Evolutionary conservation across 2,888 invertebrate genomes (phyloP), one percentile per base, ranked within the genome.

Genomic region (Eucera pruinosa): DNA sequence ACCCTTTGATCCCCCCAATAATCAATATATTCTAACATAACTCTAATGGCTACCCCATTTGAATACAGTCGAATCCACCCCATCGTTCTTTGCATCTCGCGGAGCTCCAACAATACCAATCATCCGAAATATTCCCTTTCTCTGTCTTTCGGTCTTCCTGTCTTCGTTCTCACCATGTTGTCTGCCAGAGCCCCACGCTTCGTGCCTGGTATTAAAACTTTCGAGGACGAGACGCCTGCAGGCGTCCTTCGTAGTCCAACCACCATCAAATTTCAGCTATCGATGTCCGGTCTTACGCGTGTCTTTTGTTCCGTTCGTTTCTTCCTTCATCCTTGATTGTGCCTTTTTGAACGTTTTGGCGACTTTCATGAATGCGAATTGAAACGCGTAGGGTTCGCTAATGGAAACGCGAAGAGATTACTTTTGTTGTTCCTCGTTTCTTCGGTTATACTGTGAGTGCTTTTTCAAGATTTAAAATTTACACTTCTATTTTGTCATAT

Each of bases 21-120:
- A 92, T 92, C 92, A 92, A 92, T 92, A 91, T 91, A 91, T 91
- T 90, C 91, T 90, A 91, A 89, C 91, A 90, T 91, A 91, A 91
- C 90, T 91, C 91, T 91, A 91, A 91, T 91, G 91, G 91, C 90
- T 88, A 90, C 89, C 89, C 90, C 87, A 91, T 91, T 91, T 91
- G 91, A 91, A 91, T 91, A 89, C 86, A 85, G 84, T 87, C 87
- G 85, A 90, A 81, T 83, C 84, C 80, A 85, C 86, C 89, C 89
- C 84, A 87, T 77, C 81, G 78, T 67, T 84, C 86, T 81, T 73
- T 78, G 78, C 84, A 80, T 85, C 84, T 80, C 84, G 79, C 82
- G 82, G 68, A 80, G 78, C 86, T 85, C 85, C 86, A 86, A 91
- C 91, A 91, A 91, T 91, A 91, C 90, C 91, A 91, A 91, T 91